A percentile compares a stretch with the other conserved stretches of the same genome.
phyloP scores from a whole-genome alignment of 2,888 invertebrate species.

The Amblyteles armatorius region DNA sequence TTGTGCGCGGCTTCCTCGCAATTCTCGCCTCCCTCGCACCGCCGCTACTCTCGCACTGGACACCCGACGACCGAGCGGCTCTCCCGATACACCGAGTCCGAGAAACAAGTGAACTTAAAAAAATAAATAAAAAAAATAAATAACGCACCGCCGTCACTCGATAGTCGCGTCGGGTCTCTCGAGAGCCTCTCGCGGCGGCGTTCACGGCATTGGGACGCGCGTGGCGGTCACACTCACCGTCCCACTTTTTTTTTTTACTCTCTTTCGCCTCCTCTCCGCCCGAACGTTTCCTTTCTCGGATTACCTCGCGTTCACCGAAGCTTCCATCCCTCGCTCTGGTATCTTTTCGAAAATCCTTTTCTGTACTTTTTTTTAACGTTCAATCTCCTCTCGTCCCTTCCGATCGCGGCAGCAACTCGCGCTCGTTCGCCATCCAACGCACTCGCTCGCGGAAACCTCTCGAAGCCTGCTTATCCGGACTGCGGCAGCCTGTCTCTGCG shows the following conservation, averaged over 20 bases:
- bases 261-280: neutral
- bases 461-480: conserved; percentile 10
- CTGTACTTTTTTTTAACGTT: neutral
- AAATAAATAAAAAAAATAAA: neutral
- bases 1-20: conserved; percentile 23
- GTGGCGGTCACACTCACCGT: neutral
- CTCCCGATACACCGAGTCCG: neutral
- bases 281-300: neutral
- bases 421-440: conserved; percentile 15
- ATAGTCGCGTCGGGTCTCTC: neutral
- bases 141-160: neutral
- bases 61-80: neutral
- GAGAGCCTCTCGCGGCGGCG: neutral
- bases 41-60: neutral
- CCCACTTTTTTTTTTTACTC: conserved; percentile 60
- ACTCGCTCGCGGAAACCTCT: conserved; percentile 12
- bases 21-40: conserved; percentile 6
- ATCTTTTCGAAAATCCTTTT: neutral
- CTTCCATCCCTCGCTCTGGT: neutral
- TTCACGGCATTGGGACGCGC: conserved; percentile 20
- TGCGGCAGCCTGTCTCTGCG: neutral
- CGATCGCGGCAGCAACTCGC: conserved; percentile 4
- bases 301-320: neutral
- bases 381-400: neutral
- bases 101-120: neutral